These are phyloP conservation scores for Budorcas taxicolor DNA, from an alignment of 2,113 vertebrate genomes.

Conservation along the genomic window DNA sequence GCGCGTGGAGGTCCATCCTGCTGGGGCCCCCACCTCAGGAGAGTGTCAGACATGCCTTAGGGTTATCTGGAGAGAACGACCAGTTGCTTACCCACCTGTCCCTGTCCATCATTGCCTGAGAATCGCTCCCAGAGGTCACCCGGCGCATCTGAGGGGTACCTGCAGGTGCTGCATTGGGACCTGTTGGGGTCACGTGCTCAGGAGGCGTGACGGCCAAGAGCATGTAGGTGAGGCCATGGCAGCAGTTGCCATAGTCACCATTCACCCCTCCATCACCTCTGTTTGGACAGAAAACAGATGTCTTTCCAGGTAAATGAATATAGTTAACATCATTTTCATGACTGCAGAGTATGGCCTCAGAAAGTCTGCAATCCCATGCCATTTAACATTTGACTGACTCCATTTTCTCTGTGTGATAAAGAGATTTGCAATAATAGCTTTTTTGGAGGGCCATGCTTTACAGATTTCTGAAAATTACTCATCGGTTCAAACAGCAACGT, in stretches of 20 bases:
- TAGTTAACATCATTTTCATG: accelerated
- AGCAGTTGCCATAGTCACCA: neutral
- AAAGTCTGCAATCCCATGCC: accelerated
- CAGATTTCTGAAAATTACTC: neutral
- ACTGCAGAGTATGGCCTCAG: too few relatives aligned
- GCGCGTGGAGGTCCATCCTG: accelerated
- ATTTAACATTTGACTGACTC: accelerated
- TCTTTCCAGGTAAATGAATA: too few relatives aligned
- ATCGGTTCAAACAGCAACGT: accelerated
- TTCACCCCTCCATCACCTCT: neutral
- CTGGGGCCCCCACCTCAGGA: neutral
- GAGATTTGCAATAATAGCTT: neutral
- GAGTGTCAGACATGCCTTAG: accelerated
- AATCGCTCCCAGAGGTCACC: neutral
- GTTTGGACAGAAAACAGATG: neutral
- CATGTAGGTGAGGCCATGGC: neutral
- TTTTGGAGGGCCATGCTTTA: neutral
- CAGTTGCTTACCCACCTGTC: too few relatives aligned
- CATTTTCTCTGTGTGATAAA: neutral
- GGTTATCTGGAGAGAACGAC: too few relatives aligned
- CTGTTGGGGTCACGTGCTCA: accelerated
- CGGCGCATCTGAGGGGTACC: neutral
- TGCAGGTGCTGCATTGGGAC: accelerated
- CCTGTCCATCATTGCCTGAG: too few relatives aligned
- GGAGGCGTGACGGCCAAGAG: neutral